A percentile compares a stretch with the other conserved stretches of the same genome.
Conservation (phyloP, 2,113 vertebrate species). For the Callopanchax toddi region DNA sequence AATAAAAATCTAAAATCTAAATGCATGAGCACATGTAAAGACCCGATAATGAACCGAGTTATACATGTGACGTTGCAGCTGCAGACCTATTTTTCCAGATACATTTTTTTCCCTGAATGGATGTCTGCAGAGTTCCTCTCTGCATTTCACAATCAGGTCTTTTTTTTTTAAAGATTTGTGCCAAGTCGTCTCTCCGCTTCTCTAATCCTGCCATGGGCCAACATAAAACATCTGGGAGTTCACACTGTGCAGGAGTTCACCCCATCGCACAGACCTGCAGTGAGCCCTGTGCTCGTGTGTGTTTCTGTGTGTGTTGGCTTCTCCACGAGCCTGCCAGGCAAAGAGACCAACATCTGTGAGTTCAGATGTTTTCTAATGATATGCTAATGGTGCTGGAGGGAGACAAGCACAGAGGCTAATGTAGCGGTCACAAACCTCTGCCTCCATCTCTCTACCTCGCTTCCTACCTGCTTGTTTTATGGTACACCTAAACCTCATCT, state of each 20-base stretch:
- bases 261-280: slow-evolving; percentile 30
- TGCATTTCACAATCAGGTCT: slow-evolving; percentile 21
- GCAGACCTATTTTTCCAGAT: slow-evolving; percentile 5
- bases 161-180: slow-evolving; percentile 38
- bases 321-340: slow-evolving; percentile 69
- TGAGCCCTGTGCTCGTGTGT: slow-evolving; percentile 19
- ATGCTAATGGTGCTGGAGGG: slow-evolving; percentile 76
- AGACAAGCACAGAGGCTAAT: slow-evolving; percentile 69
- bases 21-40: background rate
- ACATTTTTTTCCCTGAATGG: slow-evolving; percentile 21
- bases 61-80: background rate
- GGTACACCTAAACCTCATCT: background rate
- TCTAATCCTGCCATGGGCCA: slow-evolving; percentile 61
- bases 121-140: slow-evolving; percentile 8
- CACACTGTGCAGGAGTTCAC: slow-evolving; percentile 30
- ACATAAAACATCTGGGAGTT: slow-evolving; percentile 74
- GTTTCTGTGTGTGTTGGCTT: slow-evolving; percentile 49
- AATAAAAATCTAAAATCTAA: slow-evolving; percentile 1
- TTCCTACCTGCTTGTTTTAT: slow-evolving; percentile 10
- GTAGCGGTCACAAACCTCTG: slow-evolving; percentile 67
- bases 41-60: background rate
- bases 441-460: slow-evolving; percentile 44
- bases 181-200: slow-evolving; percentile 43
- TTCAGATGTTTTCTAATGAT: slow-evolving; percentile 83
- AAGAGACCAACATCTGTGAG: slow-evolving; percentile 78